Conservation (phyloP, 37 sponge, comb jelly and placozoan genomes). For the Lycopodina hypogea region DNA sequence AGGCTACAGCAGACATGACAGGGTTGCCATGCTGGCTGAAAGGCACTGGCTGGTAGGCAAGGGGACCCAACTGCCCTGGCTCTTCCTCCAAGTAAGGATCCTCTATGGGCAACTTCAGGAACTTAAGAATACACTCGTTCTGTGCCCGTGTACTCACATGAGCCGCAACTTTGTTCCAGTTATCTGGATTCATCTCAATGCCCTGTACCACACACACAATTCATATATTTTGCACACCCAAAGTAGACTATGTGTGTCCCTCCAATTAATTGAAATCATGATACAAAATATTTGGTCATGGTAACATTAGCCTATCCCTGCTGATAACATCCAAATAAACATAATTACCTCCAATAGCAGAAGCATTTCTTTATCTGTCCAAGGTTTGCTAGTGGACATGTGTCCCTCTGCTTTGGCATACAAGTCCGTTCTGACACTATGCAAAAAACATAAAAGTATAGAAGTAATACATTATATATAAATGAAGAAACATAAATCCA, state of each 20-base stretch:
- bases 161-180: constrained; percentile 97
- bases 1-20: constrained; percentile 98
- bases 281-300: too few species aligned
- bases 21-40: constrained; percentile 97
- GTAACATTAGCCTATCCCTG: too few species aligned
- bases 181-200: constrained; percentile 87
- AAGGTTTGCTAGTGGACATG: constrained; percentile 40
- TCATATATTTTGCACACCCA: too few species aligned
- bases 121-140: constrained; percentile 98
- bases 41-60: constrained; percentile 90
- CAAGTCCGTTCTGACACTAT: constrained; percentile 48
- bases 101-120: constrained; percentile 93
- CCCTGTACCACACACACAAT: too few species aligned
- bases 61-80: constrained; percentile 46
- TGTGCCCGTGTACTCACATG: constrained; percentile 92
- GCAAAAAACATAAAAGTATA: too few species aligned
- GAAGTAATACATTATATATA: too few species aligned
- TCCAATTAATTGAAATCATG: neutral
- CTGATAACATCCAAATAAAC: too few species aligned
- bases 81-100: constrained; percentile 90
- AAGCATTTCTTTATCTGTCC: constrained; percentile 93
- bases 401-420: constrained; percentile 38
- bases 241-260: too few species aligned
- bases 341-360: constrained; percentile 89
- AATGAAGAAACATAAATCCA: too few species aligned